A percentile compares a stretch with the other conserved stretches of the same genome.
Conservation (phyloP, 2,888 invertebrate genomes). For the Ecliptopera silaceata region DNA sequence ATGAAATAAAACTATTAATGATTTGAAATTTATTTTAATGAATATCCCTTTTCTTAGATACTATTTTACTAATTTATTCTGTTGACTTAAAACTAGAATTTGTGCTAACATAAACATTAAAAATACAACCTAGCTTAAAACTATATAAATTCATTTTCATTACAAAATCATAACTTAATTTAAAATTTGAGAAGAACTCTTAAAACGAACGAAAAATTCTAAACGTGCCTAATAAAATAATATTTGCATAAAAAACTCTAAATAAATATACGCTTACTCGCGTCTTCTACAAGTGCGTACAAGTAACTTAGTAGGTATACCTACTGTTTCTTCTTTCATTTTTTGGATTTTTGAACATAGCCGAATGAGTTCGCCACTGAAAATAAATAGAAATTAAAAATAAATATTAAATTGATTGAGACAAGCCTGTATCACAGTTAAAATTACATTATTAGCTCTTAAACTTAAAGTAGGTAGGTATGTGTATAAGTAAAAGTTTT, state of each 20-base stretch:
- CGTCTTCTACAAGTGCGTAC: too few species aligned
- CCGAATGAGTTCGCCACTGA: constrained; percentile 84
- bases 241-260: not conserved
- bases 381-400: constrained; percentile 46
- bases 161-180: constrained; percentile 11
- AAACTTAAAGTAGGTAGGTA: too few species aligned
- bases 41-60: not conserved
- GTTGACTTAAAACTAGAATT: not conserved
- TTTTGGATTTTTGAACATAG: constrained; percentile 69
- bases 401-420: too few species aligned
- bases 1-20: constrained; percentile 10
- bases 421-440: too few species aligned
- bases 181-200: not conserved
- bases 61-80: too few species aligned
- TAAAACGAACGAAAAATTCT: too few species aligned
- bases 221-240: too few species aligned
- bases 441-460: too few species aligned
- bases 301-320: not conserved
- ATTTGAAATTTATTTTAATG: too few species aligned
- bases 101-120: not conserved
- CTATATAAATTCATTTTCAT: constrained; percentile 11
- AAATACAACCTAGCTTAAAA: not conserved
- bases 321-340: constrained; percentile 12
- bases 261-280: not conserved
- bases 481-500: too few species aligned